Conservation (phyloP, 2,113 vertebrate species). For the Ochotona princeps region DNA sequence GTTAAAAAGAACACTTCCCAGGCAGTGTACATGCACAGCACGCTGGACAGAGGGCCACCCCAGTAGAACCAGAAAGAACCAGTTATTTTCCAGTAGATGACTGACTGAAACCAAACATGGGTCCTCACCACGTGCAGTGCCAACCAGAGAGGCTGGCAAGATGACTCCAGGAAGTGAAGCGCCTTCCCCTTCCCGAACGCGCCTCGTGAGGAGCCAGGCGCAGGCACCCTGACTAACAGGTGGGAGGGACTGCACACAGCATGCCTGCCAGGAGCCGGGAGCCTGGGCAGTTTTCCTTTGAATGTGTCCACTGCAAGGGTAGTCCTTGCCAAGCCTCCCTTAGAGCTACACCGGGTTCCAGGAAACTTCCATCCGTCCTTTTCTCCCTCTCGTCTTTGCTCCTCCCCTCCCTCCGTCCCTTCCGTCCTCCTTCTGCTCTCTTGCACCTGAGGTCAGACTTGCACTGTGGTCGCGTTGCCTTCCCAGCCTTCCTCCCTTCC, state of each 20-base stretch:
- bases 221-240: not conserved
- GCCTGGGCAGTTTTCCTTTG: not conserved
- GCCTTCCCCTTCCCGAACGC: not conserved
- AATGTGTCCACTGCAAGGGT: not conserved
- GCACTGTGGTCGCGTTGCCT: not conserved
- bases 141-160: not conserved
- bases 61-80: too few species aligned
- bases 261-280: not conserved
- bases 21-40: too few species aligned
- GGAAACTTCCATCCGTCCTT: fast-evolving
- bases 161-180: too few species aligned
- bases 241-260: not conserved
- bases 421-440: too few species aligned
- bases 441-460: not conserved
- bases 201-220: not conserved
- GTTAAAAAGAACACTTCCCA: too few species aligned
- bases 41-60: not conserved
- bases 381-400: too few species aligned
- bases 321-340: not conserved
- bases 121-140: not conserved
- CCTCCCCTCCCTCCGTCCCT: too few species aligned
- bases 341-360: not conserved
- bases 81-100: not conserved
- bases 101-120: too few species aligned
- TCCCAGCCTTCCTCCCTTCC: not conserved